A percentile compares a stretch with the other conserved stretches of the same genome.
These are phyloP conservation scores for Phalacrocorax brasilianus DNA, from an alignment of 2,113 vertebrate genomes.

Conservation along the genomic window DNA sequence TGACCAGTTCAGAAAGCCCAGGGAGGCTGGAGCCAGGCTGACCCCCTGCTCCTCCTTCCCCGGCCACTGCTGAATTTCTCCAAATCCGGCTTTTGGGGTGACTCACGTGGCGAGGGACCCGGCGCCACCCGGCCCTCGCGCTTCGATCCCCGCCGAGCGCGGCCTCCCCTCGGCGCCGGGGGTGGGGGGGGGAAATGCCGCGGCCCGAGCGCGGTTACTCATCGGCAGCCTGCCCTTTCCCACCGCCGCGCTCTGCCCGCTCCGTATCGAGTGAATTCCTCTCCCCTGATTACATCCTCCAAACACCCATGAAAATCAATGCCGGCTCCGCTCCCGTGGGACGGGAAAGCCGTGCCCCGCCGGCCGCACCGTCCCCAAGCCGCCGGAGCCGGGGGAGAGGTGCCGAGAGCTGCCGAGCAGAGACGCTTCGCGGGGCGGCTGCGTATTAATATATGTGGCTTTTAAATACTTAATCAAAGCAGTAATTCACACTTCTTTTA, in stretches of 20 bases:
- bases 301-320: not conserved
- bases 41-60: not conserved
- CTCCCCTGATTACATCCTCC: not conserved
- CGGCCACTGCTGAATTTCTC: not conserved
- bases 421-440: not conserved
- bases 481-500: not conserved
- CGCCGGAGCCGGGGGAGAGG: not conserved
- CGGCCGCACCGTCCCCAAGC: not conserved
- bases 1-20: not conserved
- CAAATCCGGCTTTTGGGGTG: not conserved
- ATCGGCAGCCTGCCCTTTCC: not conserved
- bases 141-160: not conserved
- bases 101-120: too few relatives aligned
- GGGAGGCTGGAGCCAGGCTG: not conserved
- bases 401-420: not conserved
- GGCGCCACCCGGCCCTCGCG: not conserved
- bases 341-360: not conserved
- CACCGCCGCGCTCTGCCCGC: not conserved
- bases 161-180: not conserved
- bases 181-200: not conserved
- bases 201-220: not conserved
- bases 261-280: not conserved
- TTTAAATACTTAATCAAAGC: not conserved
- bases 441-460: too few relatives aligned
- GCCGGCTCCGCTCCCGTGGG: not conserved